Evolutionary conservation across 2,797 vertebrate species (phyloP).

Genomic region (Echeneis naucrates): DNA sequence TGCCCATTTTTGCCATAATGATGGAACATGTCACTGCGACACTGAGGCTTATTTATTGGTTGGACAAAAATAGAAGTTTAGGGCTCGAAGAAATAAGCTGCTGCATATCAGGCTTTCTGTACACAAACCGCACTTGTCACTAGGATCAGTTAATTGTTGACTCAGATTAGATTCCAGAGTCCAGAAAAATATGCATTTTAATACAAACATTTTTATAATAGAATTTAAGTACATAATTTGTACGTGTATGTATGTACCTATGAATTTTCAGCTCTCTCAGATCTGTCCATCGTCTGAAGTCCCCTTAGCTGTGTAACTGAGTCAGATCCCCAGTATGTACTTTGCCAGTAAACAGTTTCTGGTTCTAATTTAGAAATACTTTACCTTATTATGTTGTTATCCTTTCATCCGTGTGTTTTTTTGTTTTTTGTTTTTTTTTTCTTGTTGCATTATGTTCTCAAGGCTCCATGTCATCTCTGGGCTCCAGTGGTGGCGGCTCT

Average conservation of each 20-base stretch:
- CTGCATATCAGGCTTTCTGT: background rate
- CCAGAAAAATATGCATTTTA: background rate
- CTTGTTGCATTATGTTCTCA: conserved; percentile 6
- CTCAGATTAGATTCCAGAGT: background rate
- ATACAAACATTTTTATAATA: background rate
- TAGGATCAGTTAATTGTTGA: background rate
- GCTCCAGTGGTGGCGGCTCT: conserved; percentile 81
- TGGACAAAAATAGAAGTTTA: background rate
- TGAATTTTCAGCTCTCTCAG: background rate
- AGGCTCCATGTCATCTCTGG: conserved; percentile 84
- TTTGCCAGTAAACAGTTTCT: background rate
- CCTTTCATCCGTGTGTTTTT: background rate
- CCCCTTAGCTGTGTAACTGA: background rate
- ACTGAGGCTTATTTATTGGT: background rate
- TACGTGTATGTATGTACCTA: background rate
- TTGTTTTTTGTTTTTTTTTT: too few relatives aligned
- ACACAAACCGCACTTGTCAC: background rate
- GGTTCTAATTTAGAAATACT: background rate
- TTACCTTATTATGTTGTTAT: background rate
- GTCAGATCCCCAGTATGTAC: background rate
- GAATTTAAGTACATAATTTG: too few relatives aligned
- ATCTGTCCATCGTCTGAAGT: background rate
- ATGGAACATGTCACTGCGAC: conserved; percentile 14
- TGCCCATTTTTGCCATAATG: conserved; percentile 1
- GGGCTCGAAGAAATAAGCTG: background rate